A percentile compares a stretch with the other conserved stretches of the same genome.
Conservation (phyloP, 2,113 vertebrate genomes). For the Recurvirostra avosetta region DNA sequence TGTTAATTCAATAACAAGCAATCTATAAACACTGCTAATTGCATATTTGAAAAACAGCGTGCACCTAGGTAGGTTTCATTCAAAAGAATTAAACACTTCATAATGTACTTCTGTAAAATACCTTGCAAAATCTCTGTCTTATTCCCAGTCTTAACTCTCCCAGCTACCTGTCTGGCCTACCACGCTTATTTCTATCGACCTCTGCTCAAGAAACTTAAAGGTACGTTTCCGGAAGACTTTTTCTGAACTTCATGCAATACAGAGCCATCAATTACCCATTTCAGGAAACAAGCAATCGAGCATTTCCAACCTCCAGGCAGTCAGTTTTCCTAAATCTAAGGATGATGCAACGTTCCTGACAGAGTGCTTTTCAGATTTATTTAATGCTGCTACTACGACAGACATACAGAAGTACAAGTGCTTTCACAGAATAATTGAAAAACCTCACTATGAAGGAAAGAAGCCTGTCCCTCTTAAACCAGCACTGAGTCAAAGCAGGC, state of each 20-base stretch:
- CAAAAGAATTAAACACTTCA: background rate
- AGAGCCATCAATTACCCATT: conserved; percentile 36
- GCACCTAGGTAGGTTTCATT: conserved; percentile 51
- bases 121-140: background rate
- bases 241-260: background rate
- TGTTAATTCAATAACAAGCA: conserved; percentile 75
- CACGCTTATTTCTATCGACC: background rate
- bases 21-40: conserved; percentile 80
- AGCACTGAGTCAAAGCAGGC: background rate
- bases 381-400: conserved; percentile 1
- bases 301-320: conserved; percentile 1
- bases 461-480: background rate
- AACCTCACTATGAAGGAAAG: background rate
- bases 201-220: background rate
- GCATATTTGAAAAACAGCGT: conserved; percentile 63
- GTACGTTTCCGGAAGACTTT: conserved; percentile 24
- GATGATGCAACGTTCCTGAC: background rate
- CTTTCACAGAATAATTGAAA: background rate
- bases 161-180: background rate
- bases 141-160: background rate
- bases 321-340: background rate
- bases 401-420: background rate
- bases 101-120: background rate
- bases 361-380: background rate
- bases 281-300: conserved; percentile 40